These are phyloP conservation scores for Manis crassicaudata DNA, from an alignment of 2,797 vertebrate species.

Conservation along the genomic window DNA sequence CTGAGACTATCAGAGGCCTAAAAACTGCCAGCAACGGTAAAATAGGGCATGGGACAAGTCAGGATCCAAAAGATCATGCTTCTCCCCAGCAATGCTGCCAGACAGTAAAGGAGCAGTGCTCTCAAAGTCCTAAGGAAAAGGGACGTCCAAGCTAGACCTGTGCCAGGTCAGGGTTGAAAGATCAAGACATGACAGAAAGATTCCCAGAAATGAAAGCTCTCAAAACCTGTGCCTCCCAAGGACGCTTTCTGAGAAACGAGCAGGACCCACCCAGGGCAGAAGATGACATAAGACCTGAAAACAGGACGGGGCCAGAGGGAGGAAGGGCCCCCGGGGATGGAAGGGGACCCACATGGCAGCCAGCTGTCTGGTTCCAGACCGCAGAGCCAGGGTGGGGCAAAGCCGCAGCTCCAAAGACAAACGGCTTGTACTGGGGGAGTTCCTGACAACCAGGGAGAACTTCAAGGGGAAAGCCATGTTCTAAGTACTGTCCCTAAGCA, in stretches of 20 bases:
- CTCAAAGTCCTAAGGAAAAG: neutral
- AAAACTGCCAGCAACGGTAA: neutral
- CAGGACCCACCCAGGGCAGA: neutral
- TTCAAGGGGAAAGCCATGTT: neutral
- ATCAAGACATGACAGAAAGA: neutral
- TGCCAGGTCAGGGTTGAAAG: neutral
- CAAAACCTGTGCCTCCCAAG: neutral
- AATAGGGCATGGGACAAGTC: neutral
- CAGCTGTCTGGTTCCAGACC: too few relatives aligned
- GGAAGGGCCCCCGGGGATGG: neutral
- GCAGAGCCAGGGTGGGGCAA: neutral
- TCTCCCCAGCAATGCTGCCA: neutral
- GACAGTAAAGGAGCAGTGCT: neutral
- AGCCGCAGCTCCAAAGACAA: neutral
- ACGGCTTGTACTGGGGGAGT: too few relatives aligned
- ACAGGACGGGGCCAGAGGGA: neutral
- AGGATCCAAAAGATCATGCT: neutral
- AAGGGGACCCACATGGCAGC: neutral
- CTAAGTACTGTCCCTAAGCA: neutral
- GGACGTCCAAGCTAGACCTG: fast-evolving
- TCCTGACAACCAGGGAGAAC: neutral
- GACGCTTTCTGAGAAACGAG: neutral
- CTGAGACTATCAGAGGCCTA: neutral
- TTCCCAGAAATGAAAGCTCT: neutral
- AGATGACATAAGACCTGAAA: neutral